phyloP scores from a whole-genome alignment of 2,888 invertebrate species.

The Hofmannophila pseudospretella region DNA sequence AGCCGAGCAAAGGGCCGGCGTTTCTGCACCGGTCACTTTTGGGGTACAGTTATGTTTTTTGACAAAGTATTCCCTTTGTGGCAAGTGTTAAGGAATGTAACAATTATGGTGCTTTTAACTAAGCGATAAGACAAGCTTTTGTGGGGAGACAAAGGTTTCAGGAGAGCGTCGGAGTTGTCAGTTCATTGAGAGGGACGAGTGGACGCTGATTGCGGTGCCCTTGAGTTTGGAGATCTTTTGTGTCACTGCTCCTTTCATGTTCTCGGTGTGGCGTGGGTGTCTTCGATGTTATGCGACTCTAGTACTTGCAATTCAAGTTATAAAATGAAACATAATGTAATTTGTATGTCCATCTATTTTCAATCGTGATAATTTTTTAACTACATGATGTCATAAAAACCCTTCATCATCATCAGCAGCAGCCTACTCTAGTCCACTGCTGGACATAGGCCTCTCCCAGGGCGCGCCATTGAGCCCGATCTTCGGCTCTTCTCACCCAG shows the following conservation, averaged over 20 bases:
- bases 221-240: slow-evolving; percentile 21
- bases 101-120: slow-evolving; percentile 23
- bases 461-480: no score
- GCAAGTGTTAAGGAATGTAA: slow-evolving; percentile 47
- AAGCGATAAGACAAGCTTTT: slow-evolving; percentile 22
- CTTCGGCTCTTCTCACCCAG: no score
- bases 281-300: no score
- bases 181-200: slow-evolving; percentile 21
- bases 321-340: no score
- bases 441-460: no score
- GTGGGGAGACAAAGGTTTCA: slow-evolving; percentile 25
- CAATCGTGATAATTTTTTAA: no score
- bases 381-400: no score
- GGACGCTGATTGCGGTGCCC: slow-evolving; percentile 19
- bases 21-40: slow-evolving; percentile 62
- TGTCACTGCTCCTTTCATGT: slow-evolving; percentile 20
- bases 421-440: no score
- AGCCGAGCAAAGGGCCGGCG: slow-evolving; percentile 26
- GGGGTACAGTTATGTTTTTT: slow-evolving; percentile 54
- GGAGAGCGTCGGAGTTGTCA: slow-evolving; percentile 30
- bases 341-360: no score
- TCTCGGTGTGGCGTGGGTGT: no score
- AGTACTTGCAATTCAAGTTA: no score
- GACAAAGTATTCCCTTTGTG: slow-evolving; percentile 43
- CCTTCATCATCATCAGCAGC: no score